Percentiles rank a stretch among this genome's conserved stretches.
phyloP scores from a whole-genome alignment of 2,113 vertebrate species.

The Leucopternis melanops region DNA sequence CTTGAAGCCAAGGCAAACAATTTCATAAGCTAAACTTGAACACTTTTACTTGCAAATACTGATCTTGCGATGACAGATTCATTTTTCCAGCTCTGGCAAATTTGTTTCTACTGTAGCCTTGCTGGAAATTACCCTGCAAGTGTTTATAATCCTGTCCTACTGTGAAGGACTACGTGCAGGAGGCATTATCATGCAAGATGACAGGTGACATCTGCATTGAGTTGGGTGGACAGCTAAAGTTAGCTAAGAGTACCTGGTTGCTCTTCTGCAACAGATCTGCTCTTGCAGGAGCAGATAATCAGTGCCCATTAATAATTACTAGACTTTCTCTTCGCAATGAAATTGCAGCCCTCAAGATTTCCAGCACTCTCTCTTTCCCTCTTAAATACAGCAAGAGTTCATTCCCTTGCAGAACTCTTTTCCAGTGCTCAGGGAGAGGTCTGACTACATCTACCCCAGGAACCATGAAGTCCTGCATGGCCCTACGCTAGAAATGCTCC shows the following conservation, averaged over 20 bases:
- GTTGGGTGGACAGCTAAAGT: neutral
- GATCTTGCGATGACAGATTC: constrained; percentile 40
- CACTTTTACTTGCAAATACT: constrained; percentile 8
- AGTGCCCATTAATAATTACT: neutral
- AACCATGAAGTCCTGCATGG: neutral
- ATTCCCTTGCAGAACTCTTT: neutral
- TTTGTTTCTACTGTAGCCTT: constrained; percentile 11
- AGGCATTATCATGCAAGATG: too few species aligned
- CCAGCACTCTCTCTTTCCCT: neutral
- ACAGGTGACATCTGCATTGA: neutral
- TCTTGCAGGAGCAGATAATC: neutral
- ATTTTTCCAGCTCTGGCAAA: constrained; percentile 29
- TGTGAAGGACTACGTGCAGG: neutral
- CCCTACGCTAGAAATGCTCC: neutral
- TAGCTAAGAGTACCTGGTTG: neutral
- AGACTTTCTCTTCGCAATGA: neutral
- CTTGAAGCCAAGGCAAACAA: constrained; percentile 38
- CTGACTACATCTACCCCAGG: neutral
- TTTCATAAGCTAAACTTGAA: constrained; percentile 5
- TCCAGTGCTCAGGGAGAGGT: neutral
- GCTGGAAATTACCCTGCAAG: constrained; percentile 25
- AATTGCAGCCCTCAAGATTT: neutral
- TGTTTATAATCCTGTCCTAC: constrained; percentile 26
- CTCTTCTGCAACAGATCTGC: neutral
- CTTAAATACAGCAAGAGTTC: neutral